phyloP scores from a whole-genome alignment of 2,888 invertebrate genomes.

The Adelphocoris suturalis region DNA sequence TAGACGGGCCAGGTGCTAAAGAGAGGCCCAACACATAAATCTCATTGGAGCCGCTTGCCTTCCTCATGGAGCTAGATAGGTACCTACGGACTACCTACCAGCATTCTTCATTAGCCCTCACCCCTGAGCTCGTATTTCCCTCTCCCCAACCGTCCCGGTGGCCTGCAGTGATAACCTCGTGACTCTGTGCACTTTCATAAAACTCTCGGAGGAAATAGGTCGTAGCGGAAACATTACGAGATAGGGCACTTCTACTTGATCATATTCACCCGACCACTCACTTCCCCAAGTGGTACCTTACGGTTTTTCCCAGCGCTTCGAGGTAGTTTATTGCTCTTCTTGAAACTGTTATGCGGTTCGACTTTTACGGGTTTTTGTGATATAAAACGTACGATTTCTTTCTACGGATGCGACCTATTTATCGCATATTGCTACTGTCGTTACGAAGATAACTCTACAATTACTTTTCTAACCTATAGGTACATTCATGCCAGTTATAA shows the following conservation, averaged over 20 bases:
- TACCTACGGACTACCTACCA: not conserved
- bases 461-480: too few species aligned
- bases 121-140: not conserved
- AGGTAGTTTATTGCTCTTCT: not conserved
- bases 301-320: constrained; percentile 11
- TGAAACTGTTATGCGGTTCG: not conserved
- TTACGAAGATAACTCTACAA: too few species aligned
- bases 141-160: too few species aligned
- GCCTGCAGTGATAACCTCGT: not conserved
- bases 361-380: not conserved
- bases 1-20: constrained; percentile 60
- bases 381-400: not conserved
- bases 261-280: constrained; percentile 18
- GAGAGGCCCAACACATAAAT: constrained; percentile 57
- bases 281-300: not conserved
- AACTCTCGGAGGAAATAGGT: constrained; percentile 7
- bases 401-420: not conserved
- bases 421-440: not conserved
- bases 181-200: constrained; percentile 24
- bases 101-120: not conserved
- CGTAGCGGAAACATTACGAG: constrained; percentile 32
- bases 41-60: constrained; percentile 47
- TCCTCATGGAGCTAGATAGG: not conserved
- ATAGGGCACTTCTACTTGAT: constrained; percentile 14
- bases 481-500: too few species aligned